A percentile compares a stretch with the other conserved stretches of the same genome.
phyloP scores from a whole-genome alignment of 1,140 invertebrate genomes.

The Prorops nasuta region DNA sequence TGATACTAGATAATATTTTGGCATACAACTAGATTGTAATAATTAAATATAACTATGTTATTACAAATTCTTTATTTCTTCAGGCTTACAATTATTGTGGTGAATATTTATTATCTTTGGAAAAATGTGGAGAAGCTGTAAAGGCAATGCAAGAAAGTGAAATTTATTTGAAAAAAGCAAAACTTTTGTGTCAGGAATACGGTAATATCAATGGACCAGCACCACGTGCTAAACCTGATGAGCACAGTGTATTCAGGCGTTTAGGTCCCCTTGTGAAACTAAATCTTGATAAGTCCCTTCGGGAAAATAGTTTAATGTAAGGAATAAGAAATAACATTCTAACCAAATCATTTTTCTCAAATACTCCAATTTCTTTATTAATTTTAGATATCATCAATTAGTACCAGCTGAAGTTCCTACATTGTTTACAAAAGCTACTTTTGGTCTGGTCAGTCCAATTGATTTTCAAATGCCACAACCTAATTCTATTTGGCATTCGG shows the following conservation, averaged over 20 bases:
- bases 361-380: slow-evolving; percentile 9
- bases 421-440: slow-evolving; percentile 67
- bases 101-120: slow-evolving; percentile 64
- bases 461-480: slow-evolving; percentile 60
- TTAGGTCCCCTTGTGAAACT: slow-evolving; percentile 63
- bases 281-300: slow-evolving; percentile 69
- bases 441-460: slow-evolving; percentile 68
- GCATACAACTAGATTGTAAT: not conserved
- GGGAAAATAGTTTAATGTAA: slow-evolving; percentile 75
- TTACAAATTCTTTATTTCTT: slow-evolving; percentile 19
- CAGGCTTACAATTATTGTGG: slow-evolving; percentile 70
- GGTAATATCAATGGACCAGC: slow-evolving; percentile 62
- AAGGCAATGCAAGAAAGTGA: slow-evolving; percentile 65
- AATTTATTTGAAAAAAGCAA: slow-evolving; percentile 59
- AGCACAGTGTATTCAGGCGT: slow-evolving; percentile 67
- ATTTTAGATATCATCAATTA: slow-evolving; percentile 67
- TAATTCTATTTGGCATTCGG: slow-evolving; percentile 61
- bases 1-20: not conserved
- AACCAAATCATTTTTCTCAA: not conserved
- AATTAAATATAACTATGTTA: not conserved
- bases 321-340: too few species aligned
- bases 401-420: slow-evolving; percentile 63
- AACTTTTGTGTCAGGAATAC: slow-evolving; percentile 63
- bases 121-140: slow-evolving; percentile 73
- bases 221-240: slow-evolving; percentile 63